These are phyloP conservation scores for Lophura nycthemera DNA, from an alignment of 2,113 vertebrate genomes.

Conservation along the genomic window DNA sequence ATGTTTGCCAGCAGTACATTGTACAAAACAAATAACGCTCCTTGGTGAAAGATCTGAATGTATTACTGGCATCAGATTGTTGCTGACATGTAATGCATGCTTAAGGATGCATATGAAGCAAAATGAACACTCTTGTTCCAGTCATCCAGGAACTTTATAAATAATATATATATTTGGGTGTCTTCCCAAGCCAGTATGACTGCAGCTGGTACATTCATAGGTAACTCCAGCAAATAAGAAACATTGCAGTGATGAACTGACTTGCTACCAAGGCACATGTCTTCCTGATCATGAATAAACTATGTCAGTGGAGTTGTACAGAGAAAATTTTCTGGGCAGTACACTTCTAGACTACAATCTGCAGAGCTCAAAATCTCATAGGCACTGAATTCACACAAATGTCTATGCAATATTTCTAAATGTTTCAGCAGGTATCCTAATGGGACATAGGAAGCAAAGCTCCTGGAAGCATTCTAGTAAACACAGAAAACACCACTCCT, in stretches of 20 bases:
- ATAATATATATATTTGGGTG: not conserved
- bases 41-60: not conserved
- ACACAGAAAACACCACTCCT: fast-evolving
- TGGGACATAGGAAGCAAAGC: not conserved
- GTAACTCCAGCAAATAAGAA: not conserved
- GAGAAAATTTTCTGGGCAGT: not conserved
- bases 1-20: not conserved
- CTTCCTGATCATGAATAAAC: not conserved
- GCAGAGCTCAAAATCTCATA: not conserved
- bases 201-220: not conserved
- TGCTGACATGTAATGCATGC: not conserved
- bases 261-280: not conserved
- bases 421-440: not conserved
- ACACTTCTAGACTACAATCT: not conserved
- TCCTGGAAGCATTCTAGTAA: not conserved
- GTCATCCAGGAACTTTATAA: not conserved
- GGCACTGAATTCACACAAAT: not conserved
- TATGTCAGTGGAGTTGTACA: not conserved
- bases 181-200: not conserved
- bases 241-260: not conserved
- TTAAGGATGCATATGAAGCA: not conserved
- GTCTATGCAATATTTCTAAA: not conserved
- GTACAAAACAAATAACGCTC: not conserved
- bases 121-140: not conserved
- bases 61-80: not conserved